Conservation (phyloP, 2,888 invertebrate species). For the Coelogynopora nodosa region DNA sequence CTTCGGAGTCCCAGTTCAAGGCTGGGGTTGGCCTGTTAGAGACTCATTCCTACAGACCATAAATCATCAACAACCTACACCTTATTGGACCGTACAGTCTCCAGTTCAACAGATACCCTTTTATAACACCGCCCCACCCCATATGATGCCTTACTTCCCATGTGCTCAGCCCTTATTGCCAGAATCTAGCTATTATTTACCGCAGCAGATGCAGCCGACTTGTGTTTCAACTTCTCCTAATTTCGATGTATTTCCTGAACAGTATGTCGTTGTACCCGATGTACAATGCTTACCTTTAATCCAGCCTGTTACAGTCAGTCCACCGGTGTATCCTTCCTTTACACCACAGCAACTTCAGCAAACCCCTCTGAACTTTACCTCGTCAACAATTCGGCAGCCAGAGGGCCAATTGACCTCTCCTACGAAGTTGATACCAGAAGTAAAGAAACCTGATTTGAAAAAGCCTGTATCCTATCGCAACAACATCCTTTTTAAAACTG, state of each 20-base stretch:
- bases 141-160: not conserved
- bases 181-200: not conserved
- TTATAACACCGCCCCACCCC: not conserved
- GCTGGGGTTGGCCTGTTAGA: too few relatives aligned
- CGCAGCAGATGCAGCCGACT: not conserved
- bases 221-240: not conserved
- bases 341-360: not conserved
- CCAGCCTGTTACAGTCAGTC: not conserved
- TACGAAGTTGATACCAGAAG: too few relatives aligned
- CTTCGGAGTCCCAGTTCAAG: too few relatives aligned
- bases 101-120: not conserved
- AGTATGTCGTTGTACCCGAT: too few relatives aligned
- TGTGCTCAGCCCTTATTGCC: not conserved
- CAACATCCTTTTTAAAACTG: constrained; percentile 71
- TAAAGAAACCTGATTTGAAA: too few relatives aligned
- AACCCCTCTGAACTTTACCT: not conserved
- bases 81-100: not conserved
- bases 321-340: not conserved
- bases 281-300: not conserved
- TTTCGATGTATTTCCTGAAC: too few relatives aligned
- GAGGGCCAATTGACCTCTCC: too few relatives aligned
- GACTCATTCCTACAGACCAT: too few relatives aligned
- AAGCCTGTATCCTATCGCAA: not conserved
- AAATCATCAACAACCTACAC: not conserved
- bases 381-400: not conserved